Conservation (phyloP, 2,888 invertebrate genomes). For the Cryptocephalus moraei region DNA sequence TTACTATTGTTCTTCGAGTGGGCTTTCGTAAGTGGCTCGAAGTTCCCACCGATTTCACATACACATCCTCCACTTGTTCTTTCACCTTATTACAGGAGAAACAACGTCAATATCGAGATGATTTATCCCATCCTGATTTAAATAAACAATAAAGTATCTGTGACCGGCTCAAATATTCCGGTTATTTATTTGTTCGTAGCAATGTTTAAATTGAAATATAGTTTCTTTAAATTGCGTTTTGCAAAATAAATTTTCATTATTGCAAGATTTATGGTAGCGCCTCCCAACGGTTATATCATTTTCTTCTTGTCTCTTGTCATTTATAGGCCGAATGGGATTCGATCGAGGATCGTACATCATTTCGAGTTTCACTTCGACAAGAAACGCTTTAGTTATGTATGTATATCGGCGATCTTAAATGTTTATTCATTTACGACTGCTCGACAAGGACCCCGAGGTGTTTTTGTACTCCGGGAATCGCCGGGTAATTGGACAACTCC, state of each 20-base stretch:
- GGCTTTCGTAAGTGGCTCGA: background rate
- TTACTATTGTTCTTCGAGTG: too few relatives aligned
- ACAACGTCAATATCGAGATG: background rate
- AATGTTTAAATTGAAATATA: slow-evolving; percentile 13
- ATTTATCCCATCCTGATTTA: slow-evolving; percentile 9
- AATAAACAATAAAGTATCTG: slow-evolving; percentile 13
- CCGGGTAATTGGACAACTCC: too few relatives aligned
- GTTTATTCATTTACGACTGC: too few relatives aligned
- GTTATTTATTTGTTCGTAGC: slow-evolving; percentile 11
- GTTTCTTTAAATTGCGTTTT: slow-evolving; percentile 18
- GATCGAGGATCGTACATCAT: slow-evolving; percentile 18
- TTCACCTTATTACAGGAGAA: background rate
- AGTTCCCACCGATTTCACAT: background rate
- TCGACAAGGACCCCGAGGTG: too few relatives aligned
- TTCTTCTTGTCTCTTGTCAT: slow-evolving; percentile 17
- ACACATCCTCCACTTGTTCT: background rate
- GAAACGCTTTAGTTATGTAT: background rate
- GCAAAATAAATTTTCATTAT: slow-evolving; percentile 25
- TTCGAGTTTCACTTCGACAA: slow-evolving; percentile 13
- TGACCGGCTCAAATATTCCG: slow-evolving; percentile 11
- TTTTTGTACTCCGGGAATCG: too few relatives aligned
- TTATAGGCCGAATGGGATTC: slow-evolving; percentile 12
- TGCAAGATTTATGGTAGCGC: slow-evolving; percentile 18
- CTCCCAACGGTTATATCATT: slow-evolving; percentile 19
- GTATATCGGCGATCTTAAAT: too few relatives aligned